These are phyloP conservation scores for Lanistes nyassanus DNA, from an alignment of 1,140 invertebrate genomes.

Conservation along the genomic window DNA sequence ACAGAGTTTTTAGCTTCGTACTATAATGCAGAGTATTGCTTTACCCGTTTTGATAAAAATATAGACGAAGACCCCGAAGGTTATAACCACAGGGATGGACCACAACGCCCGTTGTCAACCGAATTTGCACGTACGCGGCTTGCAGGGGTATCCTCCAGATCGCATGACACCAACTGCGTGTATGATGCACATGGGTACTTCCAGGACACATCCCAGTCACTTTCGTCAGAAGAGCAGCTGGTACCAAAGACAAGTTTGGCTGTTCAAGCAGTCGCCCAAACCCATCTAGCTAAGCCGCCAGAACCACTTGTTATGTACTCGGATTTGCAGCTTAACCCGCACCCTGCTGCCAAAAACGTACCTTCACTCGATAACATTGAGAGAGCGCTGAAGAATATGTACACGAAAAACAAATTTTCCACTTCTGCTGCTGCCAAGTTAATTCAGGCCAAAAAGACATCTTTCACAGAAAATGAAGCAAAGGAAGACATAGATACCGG, in stretches of 20 bases:
- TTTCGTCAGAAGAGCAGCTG: not conserved
- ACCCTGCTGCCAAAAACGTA: slow-evolving; percentile 9
- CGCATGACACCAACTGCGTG: not conserved
- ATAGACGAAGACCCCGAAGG: not conserved
- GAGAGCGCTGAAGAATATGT: slow-evolving; percentile 19
- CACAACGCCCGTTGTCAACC: too few species aligned
- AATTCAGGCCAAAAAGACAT: slow-evolving; percentile 1
- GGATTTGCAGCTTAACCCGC: slow-evolving; percentile 1
- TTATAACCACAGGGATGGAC: not conserved
- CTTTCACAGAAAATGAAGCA: too few species aligned
- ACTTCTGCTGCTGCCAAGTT: not conserved
- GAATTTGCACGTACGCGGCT: not conserved
- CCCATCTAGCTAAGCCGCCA: not conserved
- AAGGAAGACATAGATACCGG: too few species aligned
- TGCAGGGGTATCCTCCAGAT: not conserved
- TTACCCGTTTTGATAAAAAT: not conserved
- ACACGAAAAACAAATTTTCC: slow-evolving; percentile 3
- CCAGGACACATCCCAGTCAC: not conserved
- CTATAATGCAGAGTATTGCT: not conserved
- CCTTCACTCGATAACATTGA: slow-evolving; percentile 17
- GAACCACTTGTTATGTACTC: slow-evolving; percentile 26
- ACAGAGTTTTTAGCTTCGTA: slow-evolving; percentile 27
- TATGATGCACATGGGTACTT: not conserved
- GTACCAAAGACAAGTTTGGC: not conserved
- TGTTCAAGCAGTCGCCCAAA: not conserved